Conservation (phyloP, 2,888 invertebrate species). For the Leptopilina myrica region DNA sequence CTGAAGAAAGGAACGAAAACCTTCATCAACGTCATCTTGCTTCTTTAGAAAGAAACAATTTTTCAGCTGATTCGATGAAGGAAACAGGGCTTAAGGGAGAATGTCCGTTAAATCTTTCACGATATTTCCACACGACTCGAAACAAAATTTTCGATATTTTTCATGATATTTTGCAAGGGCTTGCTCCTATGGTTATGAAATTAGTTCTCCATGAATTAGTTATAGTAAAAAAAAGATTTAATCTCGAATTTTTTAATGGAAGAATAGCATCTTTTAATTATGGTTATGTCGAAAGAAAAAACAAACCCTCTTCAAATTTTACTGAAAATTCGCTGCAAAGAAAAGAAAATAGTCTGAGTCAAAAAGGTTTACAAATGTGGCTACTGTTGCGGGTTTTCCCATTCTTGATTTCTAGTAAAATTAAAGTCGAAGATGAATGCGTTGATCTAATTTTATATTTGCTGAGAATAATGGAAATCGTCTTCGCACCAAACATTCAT, state of each 20-base stretch:
- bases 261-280: slow-evolving; percentile 28
- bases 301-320: slow-evolving; percentile 43
- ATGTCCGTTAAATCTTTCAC: not conserved
- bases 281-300: not conserved
- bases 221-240: not conserved
- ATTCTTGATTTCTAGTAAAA: slow-evolving; percentile 49
- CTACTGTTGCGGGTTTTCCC: slow-evolving; percentile 47
- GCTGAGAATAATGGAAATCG: slow-evolving; percentile 45
- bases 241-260: not conserved
- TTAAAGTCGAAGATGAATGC: slow-evolving; percentile 43
- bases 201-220: not conserved
- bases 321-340: slow-evolving; percentile 43
- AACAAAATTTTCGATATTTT: slow-evolving; percentile 46
- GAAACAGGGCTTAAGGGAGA: not conserved
- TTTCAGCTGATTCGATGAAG: not conserved
- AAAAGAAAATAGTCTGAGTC: slow-evolving; percentile 45
- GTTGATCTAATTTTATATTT: slow-evolving; percentile 42
- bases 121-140: slow-evolving; percentile 1
- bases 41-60: not conserved
- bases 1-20: not conserved
- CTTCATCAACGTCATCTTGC: not conserved
- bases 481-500: no score
- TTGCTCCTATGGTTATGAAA: slow-evolving; percentile 46
- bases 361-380: slow-evolving; percentile 53
- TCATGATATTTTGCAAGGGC: slow-evolving; percentile 47